Evolutionary conservation across 1,140 invertebrate genomes (phyloP).

Genomic region (Venturia canescens): DNA sequence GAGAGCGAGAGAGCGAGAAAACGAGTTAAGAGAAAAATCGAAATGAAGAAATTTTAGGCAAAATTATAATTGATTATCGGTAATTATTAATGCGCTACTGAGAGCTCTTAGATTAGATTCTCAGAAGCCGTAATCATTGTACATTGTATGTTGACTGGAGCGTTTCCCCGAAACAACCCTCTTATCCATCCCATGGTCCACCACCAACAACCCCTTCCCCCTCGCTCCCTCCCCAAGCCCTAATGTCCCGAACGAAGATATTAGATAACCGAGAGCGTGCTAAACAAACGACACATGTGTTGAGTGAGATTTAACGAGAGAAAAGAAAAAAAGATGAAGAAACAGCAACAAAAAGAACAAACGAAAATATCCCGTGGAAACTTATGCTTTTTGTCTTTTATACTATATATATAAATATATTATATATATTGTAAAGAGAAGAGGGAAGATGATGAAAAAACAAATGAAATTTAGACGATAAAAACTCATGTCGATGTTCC

Average conservation of each 20-base stretch:
- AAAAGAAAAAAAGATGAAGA: conserved; percentile 12
- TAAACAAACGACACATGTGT: conserved; percentile 26
- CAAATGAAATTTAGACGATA: conserved; percentile 16
- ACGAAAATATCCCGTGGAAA: conserved; percentile 1
- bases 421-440: conserved; percentile 34
- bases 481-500: conserved; percentile 33
- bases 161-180: conserved; percentile 59
- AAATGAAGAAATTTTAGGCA: conserved; percentile 63
- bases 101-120: conserved; percentile 37
- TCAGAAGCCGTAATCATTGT: conserved; percentile 71
- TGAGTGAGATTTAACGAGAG: conserved; percentile 23
- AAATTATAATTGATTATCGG: conserved; percentile 56
- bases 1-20: conserved; percentile 60
- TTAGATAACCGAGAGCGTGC: conserved; percentile 31
- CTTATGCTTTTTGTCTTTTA: conserved; percentile 38
- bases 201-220: neutral
- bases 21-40: conserved; percentile 42
- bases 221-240: too few species aligned
- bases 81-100: conserved; percentile 47
- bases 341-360: neutral
- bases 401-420: conserved; percentile 31
- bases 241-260: conserved; percentile 42
- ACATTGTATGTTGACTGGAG: conserved; percentile 75
- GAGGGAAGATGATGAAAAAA: conserved; percentile 7
- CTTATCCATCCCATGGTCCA: conserved; percentile 25